phyloP scores from a whole-genome alignment of 2,113 vertebrate genomes.

The Odontophorus gujanensis region DNA sequence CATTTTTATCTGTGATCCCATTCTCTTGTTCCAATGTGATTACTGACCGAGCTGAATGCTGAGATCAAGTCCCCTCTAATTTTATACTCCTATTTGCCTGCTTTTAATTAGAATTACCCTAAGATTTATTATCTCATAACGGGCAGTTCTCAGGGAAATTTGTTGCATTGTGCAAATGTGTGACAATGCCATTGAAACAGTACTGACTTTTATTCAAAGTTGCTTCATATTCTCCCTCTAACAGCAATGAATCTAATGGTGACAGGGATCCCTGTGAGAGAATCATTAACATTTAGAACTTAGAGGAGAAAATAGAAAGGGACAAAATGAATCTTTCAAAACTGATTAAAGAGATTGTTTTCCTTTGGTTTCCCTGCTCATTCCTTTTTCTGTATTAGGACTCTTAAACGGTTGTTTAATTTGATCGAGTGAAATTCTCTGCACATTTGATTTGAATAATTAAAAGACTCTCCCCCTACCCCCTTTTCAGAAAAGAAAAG shows the following conservation, averaged over 20 bases:
- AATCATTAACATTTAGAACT: neutral
- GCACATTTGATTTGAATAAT: neutral
- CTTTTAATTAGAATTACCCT: neutral
- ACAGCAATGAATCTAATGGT: neutral
- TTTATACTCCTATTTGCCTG: neutral
- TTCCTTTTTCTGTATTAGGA: neutral
- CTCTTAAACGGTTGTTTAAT: neutral
- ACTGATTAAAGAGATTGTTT: neutral
- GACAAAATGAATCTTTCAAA: neutral
- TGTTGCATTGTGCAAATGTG: neutral
- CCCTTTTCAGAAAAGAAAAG: neutral
- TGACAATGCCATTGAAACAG: neutral
- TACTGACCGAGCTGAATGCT: neutral
- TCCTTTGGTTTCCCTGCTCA: neutral
- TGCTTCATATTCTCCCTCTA: neutral
- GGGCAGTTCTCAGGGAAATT: neutral
- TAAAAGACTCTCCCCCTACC: neutral
- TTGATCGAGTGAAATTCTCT: neutral
- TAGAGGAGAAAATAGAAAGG: neutral
- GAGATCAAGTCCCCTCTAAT: neutral
- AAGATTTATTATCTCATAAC: neutral
- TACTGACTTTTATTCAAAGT: neutral
- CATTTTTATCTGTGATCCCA: neutral
- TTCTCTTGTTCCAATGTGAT: neutral
- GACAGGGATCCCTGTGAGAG: neutral